Base-by-base conservation (phyloP, 2,113 vertebrate genomes). In the Eonycteris spelaea region DNA sequence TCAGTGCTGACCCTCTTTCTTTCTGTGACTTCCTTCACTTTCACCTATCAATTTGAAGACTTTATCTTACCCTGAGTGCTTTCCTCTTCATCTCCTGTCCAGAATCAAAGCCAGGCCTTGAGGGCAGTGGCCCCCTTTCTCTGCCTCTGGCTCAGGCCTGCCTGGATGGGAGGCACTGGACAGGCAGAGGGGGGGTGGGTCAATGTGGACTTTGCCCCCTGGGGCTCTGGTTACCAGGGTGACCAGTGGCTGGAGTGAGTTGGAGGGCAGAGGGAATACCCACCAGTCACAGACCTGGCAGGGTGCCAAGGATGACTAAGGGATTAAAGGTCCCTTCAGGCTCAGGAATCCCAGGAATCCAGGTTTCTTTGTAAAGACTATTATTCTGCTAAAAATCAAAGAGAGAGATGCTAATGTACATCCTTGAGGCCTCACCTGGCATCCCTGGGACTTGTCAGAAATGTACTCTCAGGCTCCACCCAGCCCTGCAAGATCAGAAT, bases 121-220 rank as follows among this genome's bases (percentile, higher is more conserved):
- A 40, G 28, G 48, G 11, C 1, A 0, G 26, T 80, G 9, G 57
- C 16, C 35, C 6, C 6, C 11, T 53, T 26, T 90, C n/a, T n/a
- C 51, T 15, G 63, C 26, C 30, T 28, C 61, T 26, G 57, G 53
- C 83, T 83, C 24, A 45, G 33, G 45, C 71, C 43, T 45, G 45
- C 71, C 43, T 45, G 35, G 38, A 13, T 15, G 53, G 24, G 74
- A 40, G 16, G 55, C 21, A 28, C 19, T 22, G 48, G 28, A 3
- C 26, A 65, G 35, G 86, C n/a, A 22, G 28, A 88, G 11, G 35
- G 61, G 40, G 3, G 35, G 61, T 45, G 3, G 10, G 67, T 19
- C 0, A 0, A 6, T 2, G 13, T 65, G 48, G 35, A 70, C 68
- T 78, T 70, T 68, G 74, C 16, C 35, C 57, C 0, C 0, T 3